Base-by-base conservation (phyloP, 2,797 vertebrate genomes). In the Dipus sagitta region DNA sequence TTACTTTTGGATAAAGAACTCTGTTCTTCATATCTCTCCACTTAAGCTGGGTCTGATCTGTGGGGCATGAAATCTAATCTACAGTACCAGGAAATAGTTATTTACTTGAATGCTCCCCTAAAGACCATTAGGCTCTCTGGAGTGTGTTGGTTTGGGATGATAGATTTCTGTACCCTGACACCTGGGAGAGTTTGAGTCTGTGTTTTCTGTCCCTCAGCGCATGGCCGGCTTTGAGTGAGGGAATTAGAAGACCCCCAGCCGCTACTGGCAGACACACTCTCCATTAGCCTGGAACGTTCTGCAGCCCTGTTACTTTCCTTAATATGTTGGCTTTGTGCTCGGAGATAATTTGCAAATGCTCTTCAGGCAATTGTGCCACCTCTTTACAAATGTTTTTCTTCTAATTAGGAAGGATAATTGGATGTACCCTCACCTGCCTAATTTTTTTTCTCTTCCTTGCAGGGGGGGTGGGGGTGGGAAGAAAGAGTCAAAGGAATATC, bases 361-460 rank as follows among this genome's bases (percentile, higher is more conserved):
- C 94, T 24, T 32, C 74, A 76, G 76, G 72, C 2, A 8, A 21
- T 32, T 42, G 24, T 3, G 3, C 17, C 1, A 12, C 42, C 15
- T 32, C 87, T 64, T 1, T 93, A 77, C 89, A 62, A 79, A 86
- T 47, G 84, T 32, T 1, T 81, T 47, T 0, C 54, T 95, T 95
- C 93, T 72, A 64, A 94, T 30, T 6, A 96, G 91, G 80, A 80
- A 58, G 94, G 62, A 38, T 79, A 95, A 74, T 92, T 93, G 71
- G 62, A 34, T 92, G 79, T 88, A 91, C 82, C 90, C 71, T 89
- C 90, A 91, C 79, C 90, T 78, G 90, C 78, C 38, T 91, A 20
- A 28, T 62, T 89, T 80, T 76, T 65, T 58, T 24, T 24, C 13
- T 74, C 80, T 74, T 86, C 70, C 20, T 83, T 65, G 76, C 67